Percentiles rank a stretch among this genome's conserved stretches.
phyloP scores from a whole-genome alignment of 1,140 invertebrate genomes.

The Brachystomella parvula region DNA sequence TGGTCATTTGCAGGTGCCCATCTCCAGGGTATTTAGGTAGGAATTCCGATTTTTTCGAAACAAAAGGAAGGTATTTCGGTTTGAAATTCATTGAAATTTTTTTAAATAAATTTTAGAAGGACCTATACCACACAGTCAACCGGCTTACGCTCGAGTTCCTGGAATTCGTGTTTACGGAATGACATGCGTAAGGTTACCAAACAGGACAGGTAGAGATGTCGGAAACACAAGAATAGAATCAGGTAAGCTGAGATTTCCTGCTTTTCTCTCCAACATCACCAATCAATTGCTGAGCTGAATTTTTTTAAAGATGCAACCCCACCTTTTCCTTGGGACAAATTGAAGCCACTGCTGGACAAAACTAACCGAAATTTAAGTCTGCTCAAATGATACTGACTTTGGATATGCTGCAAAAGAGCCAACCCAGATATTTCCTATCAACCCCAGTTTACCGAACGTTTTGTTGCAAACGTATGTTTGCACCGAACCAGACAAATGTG shows the following conservation, averaged over 20 bases:
- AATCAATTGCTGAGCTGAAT: background rate
- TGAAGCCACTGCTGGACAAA: constrained; percentile 48
- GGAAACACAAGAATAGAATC: constrained; percentile 40
- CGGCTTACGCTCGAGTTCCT: constrained; percentile 83
- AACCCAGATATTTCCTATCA: no score
- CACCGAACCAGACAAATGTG: no score
- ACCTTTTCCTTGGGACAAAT: constrained; percentile 63
- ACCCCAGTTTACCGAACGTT: no score
- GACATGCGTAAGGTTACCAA: constrained; percentile 64
- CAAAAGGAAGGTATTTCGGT: background rate
- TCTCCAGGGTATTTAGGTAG: constrained; percentile 71
- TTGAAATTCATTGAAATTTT: background rate
- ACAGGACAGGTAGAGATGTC: constrained; percentile 38
- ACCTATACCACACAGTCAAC: constrained; percentile 85
- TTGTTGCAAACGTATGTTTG: no score
- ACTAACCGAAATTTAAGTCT: no score
- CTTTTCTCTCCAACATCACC: background rate
- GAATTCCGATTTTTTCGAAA: constrained; percentile 27
- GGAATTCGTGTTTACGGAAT: constrained; percentile 86
- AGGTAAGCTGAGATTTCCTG: constrained; percentile 39
- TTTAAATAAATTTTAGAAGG: constrained; percentile 55
- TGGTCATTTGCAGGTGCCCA: constrained; percentile 85
- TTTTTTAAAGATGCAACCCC: constrained; percentile 41
- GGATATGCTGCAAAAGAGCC: no score
- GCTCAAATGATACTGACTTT: no score